Evolutionary conservation across 1,140 invertebrate species (phyloP).

Genomic region (Lethocerus indicus): DNA sequence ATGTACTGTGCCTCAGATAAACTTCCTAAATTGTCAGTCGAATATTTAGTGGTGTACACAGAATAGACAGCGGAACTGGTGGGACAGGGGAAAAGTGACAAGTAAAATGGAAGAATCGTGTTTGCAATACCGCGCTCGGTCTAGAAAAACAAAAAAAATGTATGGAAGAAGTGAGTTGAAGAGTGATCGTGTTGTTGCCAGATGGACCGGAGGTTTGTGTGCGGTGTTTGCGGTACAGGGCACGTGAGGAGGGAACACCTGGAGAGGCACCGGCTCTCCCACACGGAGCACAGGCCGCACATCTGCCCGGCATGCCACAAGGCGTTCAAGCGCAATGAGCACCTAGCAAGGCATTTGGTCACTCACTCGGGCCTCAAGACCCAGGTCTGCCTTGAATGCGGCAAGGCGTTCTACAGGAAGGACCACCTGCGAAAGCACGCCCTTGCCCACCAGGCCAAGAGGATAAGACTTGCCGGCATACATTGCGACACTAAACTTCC

Average conservation of each 20-base stretch:
- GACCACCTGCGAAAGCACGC: constrained; percentile 42
- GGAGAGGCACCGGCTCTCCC: constrained; percentile 19
- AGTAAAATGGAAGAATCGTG: background rate
- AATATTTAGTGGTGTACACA: no score
- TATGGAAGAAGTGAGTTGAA: constrained; percentile 2
- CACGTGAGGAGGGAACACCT: constrained; percentile 21
- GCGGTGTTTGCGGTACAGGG: constrained; percentile 21
- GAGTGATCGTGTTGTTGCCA: constrained; percentile 4
- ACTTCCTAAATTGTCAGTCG: no score
- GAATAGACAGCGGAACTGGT: no score
- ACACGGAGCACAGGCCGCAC: constrained; percentile 27
- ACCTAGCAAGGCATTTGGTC: constrained; percentile 62
- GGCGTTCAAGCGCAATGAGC: constrained; percentile 69
- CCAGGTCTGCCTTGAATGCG: constrained; percentile 66
- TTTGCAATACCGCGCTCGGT: background rate
- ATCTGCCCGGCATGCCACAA: constrained; percentile 68
- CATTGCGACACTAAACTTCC: no score
- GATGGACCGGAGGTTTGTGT: constrained; percentile 17
- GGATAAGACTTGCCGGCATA: no score
- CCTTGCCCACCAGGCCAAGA: constrained; percentile 12
- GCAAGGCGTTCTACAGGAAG: constrained; percentile 56
- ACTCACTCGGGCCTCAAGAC: constrained; percentile 71
- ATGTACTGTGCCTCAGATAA: no score
- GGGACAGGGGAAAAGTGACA: background rate
- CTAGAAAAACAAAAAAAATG: background rate